Evolutionary conservation across 64 coral and sea anemone species (phyloP), one percentile per base, ranked within the genome.

Genomic region (Montipora efflorescens): DNA sequence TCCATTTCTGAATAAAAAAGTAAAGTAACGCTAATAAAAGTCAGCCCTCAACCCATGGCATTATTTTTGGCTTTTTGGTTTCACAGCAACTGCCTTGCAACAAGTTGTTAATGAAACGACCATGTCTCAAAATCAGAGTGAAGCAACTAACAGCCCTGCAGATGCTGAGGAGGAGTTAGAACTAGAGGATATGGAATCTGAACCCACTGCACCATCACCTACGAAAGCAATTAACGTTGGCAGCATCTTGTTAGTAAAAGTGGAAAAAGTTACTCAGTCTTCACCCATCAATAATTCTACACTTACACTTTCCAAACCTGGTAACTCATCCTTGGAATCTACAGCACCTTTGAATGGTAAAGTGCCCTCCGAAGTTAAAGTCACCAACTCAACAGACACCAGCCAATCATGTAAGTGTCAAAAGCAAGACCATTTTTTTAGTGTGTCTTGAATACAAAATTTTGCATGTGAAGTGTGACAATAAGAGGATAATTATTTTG

Each of bases 351-450:
- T 46, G 19, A 72, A 86, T 48, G 21, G 46, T 1, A 72, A 62
- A 20, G 15, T 45, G 23, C 8, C 62, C n/a, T 46, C 82, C n/a
- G 22, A 50, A 46, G 46, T 50, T 45, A 48, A 11, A 3, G n/a
- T 36, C 53, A 43, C 4, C 79, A 62, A 82, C 79, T 25, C 53
- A 12, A 82, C 53, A 61, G 10, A 44, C 23, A 55, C 21, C 51
- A 82, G 21, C 14, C 52, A 82, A 82, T 64, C 14, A 14, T 59
- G 79, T 82, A 59, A 82, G 79, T 82, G 23, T n/a, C 11, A 14
- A 48, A 47, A 15, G 36, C 36, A 36, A 36, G 36, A 36, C 36
- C 36, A 36, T 36, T 36, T 36, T 36, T 36, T 36, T 36, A 36
- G 36, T 36, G 36, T 36, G 36, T 36, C 36, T 36, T 36, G 36